phyloP scores from a whole-genome alignment of 2,797 vertebrate genomes.

The Halcyon badia region DNA sequence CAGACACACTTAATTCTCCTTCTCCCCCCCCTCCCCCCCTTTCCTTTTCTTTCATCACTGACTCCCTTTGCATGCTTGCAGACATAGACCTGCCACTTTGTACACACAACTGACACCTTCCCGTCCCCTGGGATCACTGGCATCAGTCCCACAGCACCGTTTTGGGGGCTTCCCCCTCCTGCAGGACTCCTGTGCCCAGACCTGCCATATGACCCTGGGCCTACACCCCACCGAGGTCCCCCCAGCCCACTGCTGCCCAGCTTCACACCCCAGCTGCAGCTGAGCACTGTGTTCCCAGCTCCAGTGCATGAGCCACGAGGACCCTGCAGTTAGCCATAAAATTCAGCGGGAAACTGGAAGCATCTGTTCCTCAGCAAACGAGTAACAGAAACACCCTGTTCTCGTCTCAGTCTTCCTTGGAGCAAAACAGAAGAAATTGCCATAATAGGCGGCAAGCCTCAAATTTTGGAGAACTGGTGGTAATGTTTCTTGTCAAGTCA shows the following conservation, averaged over 20 bases:
- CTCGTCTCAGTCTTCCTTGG: background rate
- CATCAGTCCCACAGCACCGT: background rate
- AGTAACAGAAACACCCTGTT: background rate
- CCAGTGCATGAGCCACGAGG: background rate
- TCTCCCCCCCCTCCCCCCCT: too few relatives aligned
- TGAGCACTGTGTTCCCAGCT: accelerated
- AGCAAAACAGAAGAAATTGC: background rate
- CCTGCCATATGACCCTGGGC: background rate
- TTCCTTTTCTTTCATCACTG: background rate
- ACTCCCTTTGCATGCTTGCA: background rate
- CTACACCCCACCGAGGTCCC: background rate
- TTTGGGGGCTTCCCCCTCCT: accelerated
- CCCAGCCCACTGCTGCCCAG: background rate
- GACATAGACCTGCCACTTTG: background rate
- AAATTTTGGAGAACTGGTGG: background rate
- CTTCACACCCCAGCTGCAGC: background rate
- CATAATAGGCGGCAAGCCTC: background rate
- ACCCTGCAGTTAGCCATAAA: background rate
- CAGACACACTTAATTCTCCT: too few relatives aligned
- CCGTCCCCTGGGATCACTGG: background rate
- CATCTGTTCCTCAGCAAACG: background rate
- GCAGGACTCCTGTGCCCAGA: background rate
- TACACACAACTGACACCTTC: background rate
- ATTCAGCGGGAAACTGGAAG: background rate
- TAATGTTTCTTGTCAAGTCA: background rate